Evolutionary conservation across 53 echinoderm and acorn worm genomes (phyloP).

Genomic region (Echinarachnius parma): DNA sequence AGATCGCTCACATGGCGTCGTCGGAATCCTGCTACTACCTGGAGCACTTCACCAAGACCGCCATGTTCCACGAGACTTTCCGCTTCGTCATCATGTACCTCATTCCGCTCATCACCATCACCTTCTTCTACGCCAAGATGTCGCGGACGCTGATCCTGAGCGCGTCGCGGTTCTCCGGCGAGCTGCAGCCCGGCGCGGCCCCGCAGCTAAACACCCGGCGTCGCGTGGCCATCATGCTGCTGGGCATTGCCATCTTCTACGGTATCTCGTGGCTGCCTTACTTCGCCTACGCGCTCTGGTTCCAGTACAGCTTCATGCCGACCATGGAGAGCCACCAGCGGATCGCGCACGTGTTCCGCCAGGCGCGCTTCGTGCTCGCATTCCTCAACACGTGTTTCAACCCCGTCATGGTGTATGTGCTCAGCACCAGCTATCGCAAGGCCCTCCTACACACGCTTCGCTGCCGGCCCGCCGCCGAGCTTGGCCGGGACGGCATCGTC

Average conservation of each 20-base stretch:
- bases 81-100: conserved; percentile 56
- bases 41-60: conserved; percentile 2
- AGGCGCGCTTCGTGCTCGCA: conserved; percentile 60
- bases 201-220: conserved; percentile 66
- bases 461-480: conserved; percentile 34
- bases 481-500: conserved; percentile 77
- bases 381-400: conserved; percentile 75
- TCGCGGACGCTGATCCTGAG: conserved; percentile 52
- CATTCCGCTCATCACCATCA: conserved; percentile 55
- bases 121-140: conserved; percentile 58
- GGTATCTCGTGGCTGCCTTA: conserved; percentile 64
- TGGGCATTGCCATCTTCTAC: conserved; percentile 59
- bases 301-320: conserved; percentile 32
- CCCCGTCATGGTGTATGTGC: conserved; percentile 72
- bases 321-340: not conserved
- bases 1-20: not conserved
- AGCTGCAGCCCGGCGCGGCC: conserved; percentile 60
- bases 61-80: conserved; percentile 42
- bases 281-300: conserved; percentile 52
- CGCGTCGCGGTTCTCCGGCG: conserved; percentile 50
- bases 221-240: conserved; percentile 56
- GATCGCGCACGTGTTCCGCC: conserved; percentile 43
- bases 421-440: conserved; percentile 79
- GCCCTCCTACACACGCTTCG: conserved; percentile 54
- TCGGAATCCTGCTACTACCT: conserved; percentile 31